Conservation (phyloP, 2,888 invertebrate genomes). For the Drosophila paranaensis region DNA sequence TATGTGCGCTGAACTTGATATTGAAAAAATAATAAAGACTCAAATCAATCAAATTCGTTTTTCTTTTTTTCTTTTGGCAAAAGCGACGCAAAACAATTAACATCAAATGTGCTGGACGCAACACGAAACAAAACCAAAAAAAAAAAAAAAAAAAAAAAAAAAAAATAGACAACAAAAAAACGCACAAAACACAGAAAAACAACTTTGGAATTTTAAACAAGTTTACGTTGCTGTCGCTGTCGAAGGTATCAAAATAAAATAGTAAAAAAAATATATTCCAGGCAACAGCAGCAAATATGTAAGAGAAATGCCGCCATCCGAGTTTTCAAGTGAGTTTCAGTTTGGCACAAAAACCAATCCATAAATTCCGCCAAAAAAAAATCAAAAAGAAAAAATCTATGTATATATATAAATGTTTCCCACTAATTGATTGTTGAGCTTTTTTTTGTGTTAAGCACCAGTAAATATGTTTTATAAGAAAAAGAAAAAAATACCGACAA, state of each 20-base stretch:
- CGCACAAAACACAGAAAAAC: constrained; percentile 25
- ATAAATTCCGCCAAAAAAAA: constrained; percentile 19
- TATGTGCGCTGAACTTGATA: constrained; percentile 52
- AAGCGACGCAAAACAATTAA: constrained; percentile 55
- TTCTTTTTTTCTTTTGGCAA: constrained; percentile 6
- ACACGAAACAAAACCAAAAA: constrained; percentile 19
- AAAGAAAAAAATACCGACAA: constrained; percentile 11
- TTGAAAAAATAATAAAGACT: constrained; percentile 39
- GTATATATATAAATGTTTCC: constrained; percentile 24
- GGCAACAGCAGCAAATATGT: constrained; percentile 25
- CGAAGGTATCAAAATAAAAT: constrained; percentile 27
- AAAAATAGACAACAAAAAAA: not conserved
- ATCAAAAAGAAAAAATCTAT: not conserved
- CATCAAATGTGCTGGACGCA: constrained; percentile 48
- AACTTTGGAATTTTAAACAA: constrained; percentile 57
- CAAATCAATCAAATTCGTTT: constrained; percentile 56
- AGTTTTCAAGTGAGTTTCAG: constrained; percentile 36
- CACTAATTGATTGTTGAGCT: constrained; percentile 64
- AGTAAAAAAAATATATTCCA: not conserved
- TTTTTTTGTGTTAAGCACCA: constrained; percentile 14
- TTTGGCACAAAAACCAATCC: constrained; percentile 7
- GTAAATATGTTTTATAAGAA: constrained; percentile 4
- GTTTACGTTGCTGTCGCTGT: constrained; percentile 26
- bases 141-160: not conserved
- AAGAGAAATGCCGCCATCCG: constrained; percentile 49